Percentiles rank a stretch among this genome's conserved stretches.
Evolutionary conservation across 53 echinoderm and acorn worm genomes (phyloP).

Genomic region (Holothuria leucospilota): DNA sequence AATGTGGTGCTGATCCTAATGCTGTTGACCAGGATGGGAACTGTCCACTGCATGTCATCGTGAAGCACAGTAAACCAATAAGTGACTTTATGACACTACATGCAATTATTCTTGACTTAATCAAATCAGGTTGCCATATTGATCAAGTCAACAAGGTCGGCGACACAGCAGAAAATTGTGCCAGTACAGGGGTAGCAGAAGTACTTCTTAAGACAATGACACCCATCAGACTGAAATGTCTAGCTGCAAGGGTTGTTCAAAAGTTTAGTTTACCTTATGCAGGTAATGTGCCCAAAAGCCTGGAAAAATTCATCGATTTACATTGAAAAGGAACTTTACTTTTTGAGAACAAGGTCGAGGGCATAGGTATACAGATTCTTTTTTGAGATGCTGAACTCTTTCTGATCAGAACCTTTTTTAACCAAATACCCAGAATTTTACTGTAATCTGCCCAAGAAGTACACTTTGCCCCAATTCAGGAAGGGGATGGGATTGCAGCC

Average conservation of each 20-base stretch:
- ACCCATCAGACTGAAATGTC: conserved; percentile 68
- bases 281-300: conserved; percentile 68
- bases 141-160: conserved; percentile 69
- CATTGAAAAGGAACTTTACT: conserved; percentile 50
- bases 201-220: conserved; percentile 77
- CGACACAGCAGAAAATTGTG: conserved; percentile 63
- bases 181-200: conserved; percentile 82
- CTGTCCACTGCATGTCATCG: conserved; percentile 74
- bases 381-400: too few relatives aligned
- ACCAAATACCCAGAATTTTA: too few relatives aligned
- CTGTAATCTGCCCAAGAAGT: too few relatives aligned
- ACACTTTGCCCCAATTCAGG: too few relatives aligned
- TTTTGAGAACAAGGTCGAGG: too few relatives aligned
- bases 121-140: conserved; percentile 71
- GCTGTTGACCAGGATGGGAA: conserved; percentile 60
- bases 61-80: conserved; percentile 81
- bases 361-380: too few relatives aligned
- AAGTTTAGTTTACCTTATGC: conserved; percentile 63
- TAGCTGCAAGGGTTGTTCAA: conserved; percentile 66
- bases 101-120: conserved; percentile 68
- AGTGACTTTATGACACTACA: conserved; percentile 86
- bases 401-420: too few relatives aligned
- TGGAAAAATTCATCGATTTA: conserved; percentile 73
- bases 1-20: conserved; percentile 83
- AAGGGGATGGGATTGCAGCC: too few relatives aligned